These are phyloP conservation scores for Drymonia ruficornis DNA, from an alignment of 2,888 invertebrate genomes.

Conservation along the genomic window DNA sequence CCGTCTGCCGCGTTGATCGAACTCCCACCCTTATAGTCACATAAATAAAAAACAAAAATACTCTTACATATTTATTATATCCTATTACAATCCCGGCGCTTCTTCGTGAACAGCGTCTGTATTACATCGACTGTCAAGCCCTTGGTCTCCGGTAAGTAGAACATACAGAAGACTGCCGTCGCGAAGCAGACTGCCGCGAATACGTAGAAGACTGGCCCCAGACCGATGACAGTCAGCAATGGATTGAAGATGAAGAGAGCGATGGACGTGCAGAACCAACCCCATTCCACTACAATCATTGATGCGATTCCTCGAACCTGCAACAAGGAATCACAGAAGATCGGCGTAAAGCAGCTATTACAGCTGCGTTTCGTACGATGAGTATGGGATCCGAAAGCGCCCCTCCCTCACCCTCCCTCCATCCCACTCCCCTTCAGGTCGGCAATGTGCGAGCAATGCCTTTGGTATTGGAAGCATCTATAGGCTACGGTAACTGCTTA, in stretches of 20 bases:
- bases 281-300: slow-evolving; percentile 59
- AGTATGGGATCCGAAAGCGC: too few relatives aligned
- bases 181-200: slow-evolving; percentile 53
- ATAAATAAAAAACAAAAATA: not conserved
- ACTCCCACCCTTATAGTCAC: too few relatives aligned
- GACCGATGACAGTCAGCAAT: slow-evolving; percentile 50
- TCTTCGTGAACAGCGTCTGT: slow-evolving; percentile 43
- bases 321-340: too few relatives aligned
- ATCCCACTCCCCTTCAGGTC: too few relatives aligned
- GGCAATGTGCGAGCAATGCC: too few relatives aligned
- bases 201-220: slow-evolving; percentile 62
- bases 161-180: slow-evolving; percentile 42
- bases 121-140: slow-evolving; percentile 55
- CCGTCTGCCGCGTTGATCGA: too few relatives aligned
- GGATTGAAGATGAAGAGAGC: slow-evolving; percentile 64
- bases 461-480: too few relatives aligned
- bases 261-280: slow-evolving; percentile 60
- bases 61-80: slow-evolving; percentile 9
- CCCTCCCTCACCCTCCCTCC: too few relatives aligned
- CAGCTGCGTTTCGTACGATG: too few relatives aligned
- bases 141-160: slow-evolving; percentile 60
- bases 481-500: too few relatives aligned
- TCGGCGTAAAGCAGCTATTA: too few relatives aligned
- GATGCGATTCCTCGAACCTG: slow-evolving; percentile 60
- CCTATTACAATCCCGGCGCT: slow-evolving; percentile 8